Evolutionary conservation across 2,888 invertebrate genomes (phyloP).

Genomic region (Cheiracanthium punctorium): DNA sequence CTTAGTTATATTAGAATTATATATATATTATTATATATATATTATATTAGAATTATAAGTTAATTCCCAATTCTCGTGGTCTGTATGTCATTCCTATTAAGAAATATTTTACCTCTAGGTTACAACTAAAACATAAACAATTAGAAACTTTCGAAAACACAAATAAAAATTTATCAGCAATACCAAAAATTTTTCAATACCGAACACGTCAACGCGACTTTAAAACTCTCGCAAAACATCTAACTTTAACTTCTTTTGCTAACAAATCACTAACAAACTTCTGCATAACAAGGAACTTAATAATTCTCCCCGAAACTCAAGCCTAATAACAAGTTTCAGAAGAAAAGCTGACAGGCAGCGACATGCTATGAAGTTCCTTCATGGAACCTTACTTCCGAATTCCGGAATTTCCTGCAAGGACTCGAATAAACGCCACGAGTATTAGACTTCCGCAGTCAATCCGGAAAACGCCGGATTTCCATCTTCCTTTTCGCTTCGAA

Average conservation of each 20-base stretch:
- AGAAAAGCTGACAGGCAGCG: slow-evolving; percentile 30
- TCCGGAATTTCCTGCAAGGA: slow-evolving; percentile 58
- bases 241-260: not conserved
- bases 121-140: too few relatives aligned
- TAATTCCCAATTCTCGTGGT: too few relatives aligned
- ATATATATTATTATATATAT: too few relatives aligned
- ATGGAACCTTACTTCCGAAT: slow-evolving; percentile 52
- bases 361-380: slow-evolving; percentile 52
- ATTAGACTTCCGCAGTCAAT: slow-evolving; percentile 42
- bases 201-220: too few relatives aligned
- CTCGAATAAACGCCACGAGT: slow-evolving; percentile 51
- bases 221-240: not conserved
- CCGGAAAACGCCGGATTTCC: slow-evolving; percentile 45
- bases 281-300: not conserved
- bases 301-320: not conserved
- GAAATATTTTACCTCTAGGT: too few relatives aligned
- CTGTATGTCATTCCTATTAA: too few relatives aligned
- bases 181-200: too few relatives aligned
- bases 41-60: too few relatives aligned
- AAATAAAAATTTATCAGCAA: too few relatives aligned
- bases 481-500: slow-evolving; percentile 6
- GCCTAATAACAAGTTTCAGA: slow-evolving; percentile 25
- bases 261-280: not conserved
- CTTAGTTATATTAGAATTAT: too few relatives aligned
- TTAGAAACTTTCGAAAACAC: too few relatives aligned